Evolutionary conservation across 2,113 vertebrate genomes (phyloP).

Genomic region (Ptilonorhynchus violaceus): DNA sequence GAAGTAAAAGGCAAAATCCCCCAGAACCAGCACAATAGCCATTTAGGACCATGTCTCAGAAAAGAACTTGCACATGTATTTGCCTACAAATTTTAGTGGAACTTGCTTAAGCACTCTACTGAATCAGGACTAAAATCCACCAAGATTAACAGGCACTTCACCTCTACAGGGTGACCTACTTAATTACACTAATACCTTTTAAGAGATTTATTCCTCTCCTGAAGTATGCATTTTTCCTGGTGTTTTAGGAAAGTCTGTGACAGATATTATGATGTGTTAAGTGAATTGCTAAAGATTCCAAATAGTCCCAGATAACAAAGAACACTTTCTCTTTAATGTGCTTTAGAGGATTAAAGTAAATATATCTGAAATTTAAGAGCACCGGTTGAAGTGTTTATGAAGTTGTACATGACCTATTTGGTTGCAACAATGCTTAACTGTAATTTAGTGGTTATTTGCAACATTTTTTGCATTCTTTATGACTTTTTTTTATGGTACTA

Average conservation of each 20-base stretch:
- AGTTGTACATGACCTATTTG: background rate
- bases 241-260: slow-evolving; percentile 6
- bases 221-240: slow-evolving; percentile 1
- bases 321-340: slow-evolving; percentile 20
- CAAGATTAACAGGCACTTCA: background rate
- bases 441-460: background rate
- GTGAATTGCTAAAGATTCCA: slow-evolving; percentile 5
- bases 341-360: slow-evolving; percentile 39
- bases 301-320: slow-evolving; percentile 34
- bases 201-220: slow-evolving; percentile 19
- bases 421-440: background rate
- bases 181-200: slow-evolving; percentile 18
- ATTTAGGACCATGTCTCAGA: background rate
- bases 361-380: slow-evolving; percentile 31
- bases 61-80: background rate
- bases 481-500: background rate
- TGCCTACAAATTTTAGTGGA: background rate
- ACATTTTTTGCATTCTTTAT: background rate
- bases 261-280: slow-evolving; percentile 38
- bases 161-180: background rate
- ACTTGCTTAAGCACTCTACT: background rate
- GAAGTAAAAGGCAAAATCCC: background rate
- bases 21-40: background rate
- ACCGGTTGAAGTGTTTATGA: slow-evolving; percentile 43
- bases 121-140: background rate